Evolutionary conservation across 2,113 vertebrate species (phyloP).

Genomic region (Dinomys branickii): DNA sequence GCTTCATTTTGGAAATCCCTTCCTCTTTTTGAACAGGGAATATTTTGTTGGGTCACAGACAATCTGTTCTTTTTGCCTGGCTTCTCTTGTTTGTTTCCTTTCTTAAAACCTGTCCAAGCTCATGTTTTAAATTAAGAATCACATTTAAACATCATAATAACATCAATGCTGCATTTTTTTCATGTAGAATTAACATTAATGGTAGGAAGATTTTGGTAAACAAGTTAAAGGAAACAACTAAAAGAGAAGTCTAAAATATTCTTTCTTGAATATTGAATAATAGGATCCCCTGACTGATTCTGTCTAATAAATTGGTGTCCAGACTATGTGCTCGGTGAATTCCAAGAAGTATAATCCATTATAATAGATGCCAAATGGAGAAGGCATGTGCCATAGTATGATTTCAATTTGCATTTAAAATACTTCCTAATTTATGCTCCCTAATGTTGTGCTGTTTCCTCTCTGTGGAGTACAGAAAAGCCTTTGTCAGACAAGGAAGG

Average conservation of each 20-base stretch:
- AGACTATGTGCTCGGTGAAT: slow-evolving; percentile 15
- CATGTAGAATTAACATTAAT: background rate
- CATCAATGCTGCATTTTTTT: background rate
- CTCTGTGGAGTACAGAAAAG: background rate
- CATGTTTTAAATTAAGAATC: slow-evolving; percentile 38
- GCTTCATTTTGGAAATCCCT: background rate
- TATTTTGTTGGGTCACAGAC: background rate
- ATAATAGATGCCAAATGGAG: background rate
- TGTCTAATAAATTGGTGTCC: background rate
- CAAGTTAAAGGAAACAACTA: background rate
- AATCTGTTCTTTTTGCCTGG: background rate
- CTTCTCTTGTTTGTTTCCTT: background rate
- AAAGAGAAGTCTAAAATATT: background rate
- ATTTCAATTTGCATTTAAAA: slow-evolving; percentile 55
- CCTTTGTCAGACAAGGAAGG: background rate
- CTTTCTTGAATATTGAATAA: slow-evolving; percentile 32
- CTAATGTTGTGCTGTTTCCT: background rate
- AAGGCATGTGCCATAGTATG: background rate
- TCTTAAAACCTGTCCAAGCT: background rate
- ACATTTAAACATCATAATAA: background rate
- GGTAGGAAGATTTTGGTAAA: background rate
- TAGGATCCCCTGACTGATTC: background rate
- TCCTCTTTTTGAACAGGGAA: background rate
- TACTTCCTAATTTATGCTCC: background rate
- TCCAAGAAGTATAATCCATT: background rate